These are phyloP conservation scores for Zonitis immaculata DNA, from an alignment of 2,888 invertebrate genomes.

Conservation along the genomic window DNA sequence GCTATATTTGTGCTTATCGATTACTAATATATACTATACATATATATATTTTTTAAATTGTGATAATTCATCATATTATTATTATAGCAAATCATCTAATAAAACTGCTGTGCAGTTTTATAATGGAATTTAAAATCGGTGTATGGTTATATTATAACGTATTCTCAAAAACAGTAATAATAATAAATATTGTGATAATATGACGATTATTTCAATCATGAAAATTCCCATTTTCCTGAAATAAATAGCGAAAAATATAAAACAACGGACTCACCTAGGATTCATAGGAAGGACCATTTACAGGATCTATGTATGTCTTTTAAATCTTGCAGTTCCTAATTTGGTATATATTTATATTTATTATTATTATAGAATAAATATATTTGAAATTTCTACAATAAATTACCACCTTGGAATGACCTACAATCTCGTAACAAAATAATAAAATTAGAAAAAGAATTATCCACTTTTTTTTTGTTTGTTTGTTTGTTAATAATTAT, in stretches of 20 bases:
- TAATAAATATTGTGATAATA: not conserved
- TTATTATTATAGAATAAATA: conserved; percentile 2
- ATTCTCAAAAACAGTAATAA: not conserved
- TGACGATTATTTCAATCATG: not conserved
- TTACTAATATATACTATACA: not conserved
- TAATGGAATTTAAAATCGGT: not conserved
- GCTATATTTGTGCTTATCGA: not conserved
- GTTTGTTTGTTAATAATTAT: conserved; percentile 10
- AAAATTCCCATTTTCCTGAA: no score
- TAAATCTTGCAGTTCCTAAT: no score
- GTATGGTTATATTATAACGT: not conserved
- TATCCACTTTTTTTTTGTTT: no score
- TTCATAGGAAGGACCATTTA: no score
- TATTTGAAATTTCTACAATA: conserved; percentile 6
- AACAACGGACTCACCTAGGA: no score
- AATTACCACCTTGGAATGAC: conserved; percentile 7
- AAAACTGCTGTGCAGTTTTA: not conserved
- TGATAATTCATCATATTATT: not conserved
- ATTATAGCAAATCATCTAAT: not conserved
- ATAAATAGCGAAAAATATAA: no score
- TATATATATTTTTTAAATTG: not conserved
- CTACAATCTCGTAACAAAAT: conserved; percentile 11
- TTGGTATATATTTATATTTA: not conserved
- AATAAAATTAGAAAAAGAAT: conserved; percentile 3
- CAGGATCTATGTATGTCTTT: no score